These are phyloP conservation scores for Anthonomus grandis DNA, from an alignment of 1,140 invertebrate genomes.

Conservation along the genomic window DNA sequence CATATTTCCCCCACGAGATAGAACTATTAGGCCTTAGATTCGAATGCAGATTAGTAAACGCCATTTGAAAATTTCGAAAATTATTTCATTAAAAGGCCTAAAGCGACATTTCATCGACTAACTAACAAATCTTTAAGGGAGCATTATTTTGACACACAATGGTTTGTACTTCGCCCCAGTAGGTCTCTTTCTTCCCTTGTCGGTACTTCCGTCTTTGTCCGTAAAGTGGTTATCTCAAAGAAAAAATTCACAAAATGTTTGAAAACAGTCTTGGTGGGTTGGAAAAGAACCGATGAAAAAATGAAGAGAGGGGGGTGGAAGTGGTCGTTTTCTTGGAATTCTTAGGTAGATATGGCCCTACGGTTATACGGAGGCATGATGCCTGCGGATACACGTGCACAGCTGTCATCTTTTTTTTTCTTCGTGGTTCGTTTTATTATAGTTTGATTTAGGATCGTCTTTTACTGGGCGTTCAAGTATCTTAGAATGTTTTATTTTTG, in stretches of 20 bases:
- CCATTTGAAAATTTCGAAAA: no score
- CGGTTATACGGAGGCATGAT: slow-evolving; percentile 7
- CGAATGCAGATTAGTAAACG: background rate
- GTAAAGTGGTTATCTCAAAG: background rate
- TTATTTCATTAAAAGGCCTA: background rate
- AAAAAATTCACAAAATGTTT: background rate
- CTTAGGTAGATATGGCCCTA: slow-evolving; percentile 4
- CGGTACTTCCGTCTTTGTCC: background rate
- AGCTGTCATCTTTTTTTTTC: slow-evolving; percentile 1
- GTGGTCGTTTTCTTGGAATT: slow-evolving; percentile 4
- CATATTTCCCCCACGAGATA: slow-evolving; percentile 13
- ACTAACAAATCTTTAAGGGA: slow-evolving; percentile 2
- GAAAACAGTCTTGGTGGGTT: slow-evolving; percentile 5
- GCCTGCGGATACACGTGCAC: slow-evolving; percentile 9
- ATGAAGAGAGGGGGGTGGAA: slow-evolving; percentile 6
- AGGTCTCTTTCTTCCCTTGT: background rate
- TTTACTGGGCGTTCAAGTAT: no score
- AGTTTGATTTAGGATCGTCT: no score
- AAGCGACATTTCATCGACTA: slow-evolving; percentile 10
- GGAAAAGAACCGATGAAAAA: no score
- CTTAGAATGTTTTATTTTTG: no score
- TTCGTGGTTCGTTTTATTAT: no score
- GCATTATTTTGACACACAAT: slow-evolving; percentile 17
- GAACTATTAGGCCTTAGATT: background rate
- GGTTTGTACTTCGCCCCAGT: slow-evolving; percentile 18